Evolutionary conservation across 92 coral and sea anemone genomes (phyloP).

Genomic region (Phymanthus crucifer): DNA sequence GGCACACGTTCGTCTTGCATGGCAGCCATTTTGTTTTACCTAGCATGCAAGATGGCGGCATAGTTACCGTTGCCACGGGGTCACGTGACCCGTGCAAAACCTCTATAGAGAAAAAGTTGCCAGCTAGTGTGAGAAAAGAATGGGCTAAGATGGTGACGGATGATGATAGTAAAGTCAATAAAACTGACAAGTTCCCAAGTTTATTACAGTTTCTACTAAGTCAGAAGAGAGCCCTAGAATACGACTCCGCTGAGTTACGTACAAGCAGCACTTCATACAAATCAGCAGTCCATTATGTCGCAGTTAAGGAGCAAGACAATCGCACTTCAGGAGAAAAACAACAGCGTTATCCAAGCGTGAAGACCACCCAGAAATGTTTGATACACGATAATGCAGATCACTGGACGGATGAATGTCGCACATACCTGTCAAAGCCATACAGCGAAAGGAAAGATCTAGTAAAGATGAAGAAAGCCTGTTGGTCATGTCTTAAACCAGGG

Average conservation of each 20-base stretch:
- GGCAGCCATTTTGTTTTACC: too few relatives aligned
- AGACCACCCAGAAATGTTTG: slow-evolving; percentile 25
- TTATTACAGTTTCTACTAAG: slow-evolving; percentile 15
- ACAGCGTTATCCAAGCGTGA: neutral
- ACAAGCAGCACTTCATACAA: neutral
- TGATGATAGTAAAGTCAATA: too few relatives aligned
- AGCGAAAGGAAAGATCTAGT: slow-evolving; percentile 21
- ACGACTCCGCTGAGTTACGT: neutral
- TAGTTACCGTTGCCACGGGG: too few relatives aligned
- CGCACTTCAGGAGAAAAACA: neutral
- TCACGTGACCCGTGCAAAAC: too few relatives aligned
- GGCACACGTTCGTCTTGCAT: too few relatives aligned
- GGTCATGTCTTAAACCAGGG: slow-evolving; percentile 53
- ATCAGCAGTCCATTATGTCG: neutral
- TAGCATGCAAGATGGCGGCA: too few relatives aligned
- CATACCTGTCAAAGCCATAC: slow-evolving; percentile 22
- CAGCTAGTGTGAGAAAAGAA: too few relatives aligned
- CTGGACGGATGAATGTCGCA: slow-evolving; percentile 24
- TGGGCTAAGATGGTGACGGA: too few relatives aligned
- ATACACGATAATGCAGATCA: slow-evolving; percentile 48
- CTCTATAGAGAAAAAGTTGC: too few relatives aligned
- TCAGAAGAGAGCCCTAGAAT: neutral
- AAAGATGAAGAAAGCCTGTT: slow-evolving; percentile 52
- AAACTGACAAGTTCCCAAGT: too few relatives aligned
- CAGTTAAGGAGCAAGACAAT: neutral